A percentile compares a stretch with the other conserved stretches of the same genome.
Evolutionary conservation across 2,888 invertebrate species (phyloP).

Genomic region (Drosophila cracens): DNA sequence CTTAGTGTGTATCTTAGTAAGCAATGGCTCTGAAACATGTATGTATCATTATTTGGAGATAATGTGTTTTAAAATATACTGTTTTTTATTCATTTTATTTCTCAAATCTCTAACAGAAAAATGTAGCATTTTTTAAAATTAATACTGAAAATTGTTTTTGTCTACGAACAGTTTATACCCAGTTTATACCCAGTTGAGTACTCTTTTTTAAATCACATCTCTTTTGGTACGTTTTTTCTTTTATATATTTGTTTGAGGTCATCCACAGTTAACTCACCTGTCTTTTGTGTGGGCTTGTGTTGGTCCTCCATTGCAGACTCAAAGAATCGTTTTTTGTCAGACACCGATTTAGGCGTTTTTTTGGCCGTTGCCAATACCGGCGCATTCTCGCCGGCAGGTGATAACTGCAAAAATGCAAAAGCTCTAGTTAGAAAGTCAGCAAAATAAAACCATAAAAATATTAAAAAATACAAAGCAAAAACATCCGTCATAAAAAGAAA

Average conservation of each 20-base stretch:
- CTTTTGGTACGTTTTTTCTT: neutral
- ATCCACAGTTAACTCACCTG: slow-evolving; percentile 87
- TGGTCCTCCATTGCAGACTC: slow-evolving; percentile 98
- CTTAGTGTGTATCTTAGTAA: slow-evolving; percentile 7
- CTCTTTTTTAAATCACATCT: neutral
- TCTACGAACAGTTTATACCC: neutral
- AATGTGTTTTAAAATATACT: neutral
- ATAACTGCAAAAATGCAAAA: slow-evolving; percentile 65
- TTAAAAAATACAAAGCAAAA: slow-evolving; percentile 17
- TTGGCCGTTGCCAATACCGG: slow-evolving; percentile 87
- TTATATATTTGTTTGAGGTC: neutral
- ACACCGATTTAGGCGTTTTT: slow-evolving; percentile 93
- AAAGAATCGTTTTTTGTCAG: slow-evolving; percentile 97
- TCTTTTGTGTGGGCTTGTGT: slow-evolving; percentile 93
- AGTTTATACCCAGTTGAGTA: too few species aligned
- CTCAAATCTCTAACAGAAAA: neutral
- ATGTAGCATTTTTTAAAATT: too few species aligned
- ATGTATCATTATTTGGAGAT: neutral
- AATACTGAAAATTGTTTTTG: neutral
- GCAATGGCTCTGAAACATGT: neutral
- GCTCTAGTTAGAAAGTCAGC: slow-evolving; percentile 51
- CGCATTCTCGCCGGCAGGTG: slow-evolving; percentile 52
- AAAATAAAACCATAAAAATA: slow-evolving; percentile 18
- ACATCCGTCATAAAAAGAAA: slow-evolving; percentile 39
- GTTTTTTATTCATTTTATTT: neutral